These are phyloP conservation scores for Drosophila mercatorum DNA, from an alignment of 2,888 invertebrate species.

Conservation along the genomic window DNA sequence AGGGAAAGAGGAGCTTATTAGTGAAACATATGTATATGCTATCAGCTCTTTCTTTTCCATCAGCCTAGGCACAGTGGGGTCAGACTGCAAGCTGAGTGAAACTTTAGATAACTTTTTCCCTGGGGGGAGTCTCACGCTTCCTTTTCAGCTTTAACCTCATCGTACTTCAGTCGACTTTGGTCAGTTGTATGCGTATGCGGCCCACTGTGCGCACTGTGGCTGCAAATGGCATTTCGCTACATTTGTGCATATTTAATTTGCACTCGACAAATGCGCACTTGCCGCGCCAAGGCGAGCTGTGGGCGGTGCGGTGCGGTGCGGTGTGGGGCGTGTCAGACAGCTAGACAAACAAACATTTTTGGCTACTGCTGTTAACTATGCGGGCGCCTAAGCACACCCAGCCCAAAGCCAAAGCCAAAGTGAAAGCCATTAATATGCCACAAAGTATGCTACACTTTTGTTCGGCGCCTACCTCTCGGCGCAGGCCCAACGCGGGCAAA, in stretches of 20 bases:
- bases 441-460: slow-evolving; percentile 61
- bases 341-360: slow-evolving; percentile 50
- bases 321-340: slow-evolving; percentile 42
- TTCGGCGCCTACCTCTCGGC: slow-evolving; percentile 29
- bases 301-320: background rate
- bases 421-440: slow-evolving; percentile 59
- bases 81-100: no score
- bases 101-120: no score
- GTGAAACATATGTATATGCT: no score
- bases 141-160: no score
- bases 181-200: background rate
- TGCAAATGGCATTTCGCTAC: slow-evolving; percentile 41
- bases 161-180: no score
- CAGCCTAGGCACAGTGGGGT: no score
- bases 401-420: slow-evolving; percentile 36
- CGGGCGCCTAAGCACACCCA: slow-evolving; percentile 2
- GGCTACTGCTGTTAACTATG: slow-evolving; percentile 46
- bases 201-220: slow-evolving; percentile 24
- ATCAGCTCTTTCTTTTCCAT: no score
- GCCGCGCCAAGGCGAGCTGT: slow-evolving; percentile 29
- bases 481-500: slow-evolving; percentile 35
- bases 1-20: no score
- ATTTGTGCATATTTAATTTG: slow-evolving; percentile 77
- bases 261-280: slow-evolving; percentile 71
- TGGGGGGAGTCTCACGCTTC: no score